Percentiles rank a stretch among this genome's conserved stretches.
Evolutionary conservation across 2,113 vertebrate species (phyloP).

Genomic region (Oncorhynchus tshawytscha): DNA sequence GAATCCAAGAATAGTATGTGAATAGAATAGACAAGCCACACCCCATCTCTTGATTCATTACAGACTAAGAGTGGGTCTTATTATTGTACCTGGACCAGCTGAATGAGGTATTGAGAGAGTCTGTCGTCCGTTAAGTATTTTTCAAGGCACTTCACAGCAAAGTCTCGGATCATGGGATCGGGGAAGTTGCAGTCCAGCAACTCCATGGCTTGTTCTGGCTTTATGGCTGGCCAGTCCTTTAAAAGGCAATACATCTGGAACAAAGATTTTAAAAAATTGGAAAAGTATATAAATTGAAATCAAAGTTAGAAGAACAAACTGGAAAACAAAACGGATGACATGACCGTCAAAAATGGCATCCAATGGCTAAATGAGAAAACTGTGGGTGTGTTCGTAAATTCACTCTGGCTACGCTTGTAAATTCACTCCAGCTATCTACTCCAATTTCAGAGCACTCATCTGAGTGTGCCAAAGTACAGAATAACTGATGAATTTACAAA

Average conservation of each 20-base stretch:
- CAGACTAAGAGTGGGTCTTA: constrained; percentile 83
- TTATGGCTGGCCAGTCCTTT: constrained; percentile 97
- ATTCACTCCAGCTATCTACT: too few species aligned
- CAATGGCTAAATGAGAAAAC: not conserved
- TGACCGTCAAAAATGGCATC: constrained; percentile 7
- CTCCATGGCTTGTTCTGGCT: constrained; percentile 98
- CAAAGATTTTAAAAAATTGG: not conserved
- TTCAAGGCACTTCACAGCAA: constrained; percentile 95
- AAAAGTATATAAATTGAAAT: not conserved
- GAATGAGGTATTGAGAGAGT: constrained; percentile 97
- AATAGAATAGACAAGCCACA: too few species aligned
- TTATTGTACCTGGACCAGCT: constrained; percentile 89
- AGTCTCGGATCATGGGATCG: constrained; percentile 94
- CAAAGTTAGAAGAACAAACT: not conserved
- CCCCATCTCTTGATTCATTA: too few species aligned
- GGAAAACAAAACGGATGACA: too few species aligned
- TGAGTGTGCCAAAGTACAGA: too few species aligned
- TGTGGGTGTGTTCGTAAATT: too few species aligned
- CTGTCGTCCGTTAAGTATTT: constrained; percentile 96
- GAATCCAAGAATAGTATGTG: too few species aligned
- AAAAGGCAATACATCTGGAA: constrained; percentile 95
- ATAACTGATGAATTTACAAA: too few species aligned
- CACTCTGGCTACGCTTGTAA: too few species aligned
- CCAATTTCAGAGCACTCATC: too few species aligned
- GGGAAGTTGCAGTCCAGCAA: constrained; percentile 97